phyloP scores from a whole-genome alignment of 1,140 invertebrate species.

The Pararge aegeria region DNA sequence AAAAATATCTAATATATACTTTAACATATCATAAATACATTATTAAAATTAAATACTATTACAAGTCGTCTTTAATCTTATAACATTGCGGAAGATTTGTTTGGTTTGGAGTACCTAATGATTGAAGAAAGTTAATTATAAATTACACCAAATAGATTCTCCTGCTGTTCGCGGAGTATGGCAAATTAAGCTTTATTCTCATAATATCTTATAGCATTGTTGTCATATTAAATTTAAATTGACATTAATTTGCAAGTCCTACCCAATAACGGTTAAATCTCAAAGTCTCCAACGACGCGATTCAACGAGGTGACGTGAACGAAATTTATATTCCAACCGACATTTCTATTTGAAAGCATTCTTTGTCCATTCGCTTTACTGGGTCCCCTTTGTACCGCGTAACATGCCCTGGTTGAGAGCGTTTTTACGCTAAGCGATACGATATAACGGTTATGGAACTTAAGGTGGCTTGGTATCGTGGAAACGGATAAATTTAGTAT shows the following conservation, averaged over 20 bases:
- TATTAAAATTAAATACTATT: no score
- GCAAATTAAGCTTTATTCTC: no score
- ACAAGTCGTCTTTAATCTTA: no score
- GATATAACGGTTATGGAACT: neutral
- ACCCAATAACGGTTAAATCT: neutral
- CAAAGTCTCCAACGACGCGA: constrained; percentile 2
- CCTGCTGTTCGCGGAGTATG: no score
- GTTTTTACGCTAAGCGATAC: neutral
- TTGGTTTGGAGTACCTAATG: no score
- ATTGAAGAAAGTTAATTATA: no score
- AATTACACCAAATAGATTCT: no score
- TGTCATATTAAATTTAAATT: neutral
- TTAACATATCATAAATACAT: no score
- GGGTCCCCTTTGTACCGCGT: neutral
- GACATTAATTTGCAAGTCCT: neutral
- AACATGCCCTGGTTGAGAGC: constrained; percentile 2
- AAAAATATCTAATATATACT: no score
- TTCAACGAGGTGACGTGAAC: constrained; percentile 5
- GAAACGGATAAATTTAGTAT: no score
- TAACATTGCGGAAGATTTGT: no score
- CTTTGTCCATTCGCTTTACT: constrained; percentile 5
- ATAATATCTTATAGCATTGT: neutral
- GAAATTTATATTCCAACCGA: constrained; percentile 10
- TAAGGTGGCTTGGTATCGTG: no score
- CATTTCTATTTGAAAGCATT: constrained; percentile 12